phyloP scores from a whole-genome alignment of 1,140 invertebrate genomes.

The Pinna nobilis region DNA sequence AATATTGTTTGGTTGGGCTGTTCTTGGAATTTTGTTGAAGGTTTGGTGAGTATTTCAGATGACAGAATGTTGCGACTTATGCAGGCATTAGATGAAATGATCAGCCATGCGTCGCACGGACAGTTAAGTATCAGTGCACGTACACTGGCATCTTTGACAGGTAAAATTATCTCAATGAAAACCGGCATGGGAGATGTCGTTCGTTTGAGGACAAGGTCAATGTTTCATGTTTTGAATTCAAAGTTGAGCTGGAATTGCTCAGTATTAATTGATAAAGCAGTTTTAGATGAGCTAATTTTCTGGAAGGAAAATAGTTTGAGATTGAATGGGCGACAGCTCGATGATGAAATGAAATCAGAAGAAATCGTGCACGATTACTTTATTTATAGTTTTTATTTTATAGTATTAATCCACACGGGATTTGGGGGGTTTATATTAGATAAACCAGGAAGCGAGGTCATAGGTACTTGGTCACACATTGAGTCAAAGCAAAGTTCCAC shows the following conservation, averaged over 20 bases:
- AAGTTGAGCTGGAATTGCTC: no score
- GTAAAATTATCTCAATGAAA: no score
- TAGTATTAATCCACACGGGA: not conserved
- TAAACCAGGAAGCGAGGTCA: not conserved
- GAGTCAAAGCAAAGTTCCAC: slow-evolving; percentile 10
- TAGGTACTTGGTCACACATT: not conserved
- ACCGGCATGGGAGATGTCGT: no score
- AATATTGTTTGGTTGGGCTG: not conserved
- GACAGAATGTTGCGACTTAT: no score
- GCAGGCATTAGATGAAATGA: no score
- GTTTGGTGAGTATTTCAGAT: not conserved
- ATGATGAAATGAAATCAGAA: not conserved
- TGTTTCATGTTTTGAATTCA: no score
- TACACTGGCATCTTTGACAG: no score
- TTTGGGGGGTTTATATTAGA: not conserved
- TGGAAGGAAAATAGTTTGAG: not conserved
- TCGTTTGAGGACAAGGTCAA: no score
- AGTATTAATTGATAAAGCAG: not conserved
- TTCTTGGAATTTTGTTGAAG: not conserved
- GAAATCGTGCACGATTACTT: no score
- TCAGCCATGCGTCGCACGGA: no score
- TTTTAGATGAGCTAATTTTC: not conserved
- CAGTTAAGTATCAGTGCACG: no score
- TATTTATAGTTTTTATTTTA: not conserved
- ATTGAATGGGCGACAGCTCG: not conserved